Evolutionary conservation across 2,113 vertebrate genomes (phyloP), one percentile per base, ranked within the genome.

Genomic region (Crotalus tigris): DNA sequence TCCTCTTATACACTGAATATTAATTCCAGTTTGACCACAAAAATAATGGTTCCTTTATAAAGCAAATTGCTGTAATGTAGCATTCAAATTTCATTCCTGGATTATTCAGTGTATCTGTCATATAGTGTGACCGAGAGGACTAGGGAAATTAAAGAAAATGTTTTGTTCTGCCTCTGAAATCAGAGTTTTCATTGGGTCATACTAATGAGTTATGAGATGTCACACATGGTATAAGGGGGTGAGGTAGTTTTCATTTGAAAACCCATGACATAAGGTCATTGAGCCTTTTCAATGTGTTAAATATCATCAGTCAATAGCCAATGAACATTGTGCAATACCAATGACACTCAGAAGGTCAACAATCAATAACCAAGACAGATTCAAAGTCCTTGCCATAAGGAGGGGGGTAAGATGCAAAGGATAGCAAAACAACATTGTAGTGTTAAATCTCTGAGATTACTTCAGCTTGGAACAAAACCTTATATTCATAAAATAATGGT

Each of bases 281-380:
- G 49, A 96, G 29, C 21, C 26, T 91, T 94, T 81, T 19, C 4
- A 85, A 87, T 90, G 87, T 54, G 90, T 90, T 90, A 94, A 89
- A 89, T 93, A 89, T 57, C 87, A 89, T 61, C 88, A 86, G 61
- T 92, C 93, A 90, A 90, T 94, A 90, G 89, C 89, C 92, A 33
- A 39, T 49, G 53, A 90, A 87, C 64, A 89, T 44, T 54, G 89
- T 85, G 92, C 90, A 88, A 75, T 4, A 85, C 7, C 1, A 12
- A 89, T 5, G 55, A 24, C 90, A 87, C 53, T 26, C 3, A 4
- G 54, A 23, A 51, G 85, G 49, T 81, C 85, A 92, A 17, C 13
- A n/a, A 94, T 64, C 90, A 85, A 93, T 90, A 90, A 61, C 58
- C 21, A 46, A 81, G 58, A 91, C 2, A 7, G 87, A 44, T 85